Evolutionary conservation across 2,797 vertebrate species (phyloP).

Genomic region (Hypotaenidia okinawae): DNA sequence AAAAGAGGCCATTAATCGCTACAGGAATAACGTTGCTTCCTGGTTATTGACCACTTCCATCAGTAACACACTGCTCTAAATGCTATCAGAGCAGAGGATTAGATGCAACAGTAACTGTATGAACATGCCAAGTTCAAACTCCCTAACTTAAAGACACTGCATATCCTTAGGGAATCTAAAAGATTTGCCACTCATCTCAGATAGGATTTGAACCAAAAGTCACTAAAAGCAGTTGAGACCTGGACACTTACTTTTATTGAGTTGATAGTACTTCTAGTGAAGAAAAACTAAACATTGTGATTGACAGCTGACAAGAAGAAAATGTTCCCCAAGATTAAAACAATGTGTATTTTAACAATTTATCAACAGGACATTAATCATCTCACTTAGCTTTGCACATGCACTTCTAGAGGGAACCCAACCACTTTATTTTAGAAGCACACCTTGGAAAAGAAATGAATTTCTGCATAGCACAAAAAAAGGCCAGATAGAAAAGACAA

Average conservation of each 20-base stretch:
- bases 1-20: not conserved
- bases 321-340: not conserved
- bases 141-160: not conserved
- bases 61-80: not conserved
- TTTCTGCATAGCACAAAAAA: not conserved
- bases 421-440: not conserved
- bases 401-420: not conserved
- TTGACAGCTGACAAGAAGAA: not conserved
- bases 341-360: not conserved
- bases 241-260: not conserved
- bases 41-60: not conserved
- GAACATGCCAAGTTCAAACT: not conserved
- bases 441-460: not conserved
- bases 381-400: not conserved
- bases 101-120: not conserved
- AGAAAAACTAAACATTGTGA: not conserved
- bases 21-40: not conserved
- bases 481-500: not conserved
- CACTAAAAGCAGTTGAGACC: not conserved
- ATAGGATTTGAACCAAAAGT: not conserved
- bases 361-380: not conserved
- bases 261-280: not conserved
- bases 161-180: not conserved
- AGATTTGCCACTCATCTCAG: not conserved
- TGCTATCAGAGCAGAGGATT: not conserved